Percentiles rank a stretch among this genome's conserved stretches.
Conservation (phyloP, 2,888 invertebrate species). For the Disparrhopalites patrizii region DNA sequence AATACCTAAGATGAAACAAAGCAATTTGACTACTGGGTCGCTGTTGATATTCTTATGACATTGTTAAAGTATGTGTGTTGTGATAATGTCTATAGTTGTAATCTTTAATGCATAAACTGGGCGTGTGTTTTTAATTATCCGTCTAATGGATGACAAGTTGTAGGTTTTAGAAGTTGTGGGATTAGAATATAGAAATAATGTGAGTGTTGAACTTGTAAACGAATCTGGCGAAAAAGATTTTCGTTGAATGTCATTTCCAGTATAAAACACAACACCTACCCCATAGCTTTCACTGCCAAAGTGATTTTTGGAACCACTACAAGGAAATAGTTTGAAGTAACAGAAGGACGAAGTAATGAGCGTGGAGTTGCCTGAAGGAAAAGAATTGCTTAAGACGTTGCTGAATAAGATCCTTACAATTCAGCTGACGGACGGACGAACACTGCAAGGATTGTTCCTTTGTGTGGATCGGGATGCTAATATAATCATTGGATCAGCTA, state of each 20-base stretch:
- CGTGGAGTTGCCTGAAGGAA: conserved; percentile 30
- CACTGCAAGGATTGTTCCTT: conserved; percentile 44
- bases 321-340: neutral
- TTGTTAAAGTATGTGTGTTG: too few species aligned
- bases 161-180: neutral
- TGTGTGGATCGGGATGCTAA: conserved; percentile 48
- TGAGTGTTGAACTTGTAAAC: neutral
- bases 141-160: too few species aligned
- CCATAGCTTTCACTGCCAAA: too few species aligned
- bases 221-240: neutral
- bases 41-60: too few species aligned
- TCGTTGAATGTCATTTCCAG: neutral
- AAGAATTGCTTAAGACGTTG: conserved; percentile 40
- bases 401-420: conserved; percentile 46
- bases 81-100: too few species aligned
- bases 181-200: neutral
- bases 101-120: too few species aligned
- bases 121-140: too few species aligned
- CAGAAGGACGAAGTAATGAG: conserved; percentile 20
- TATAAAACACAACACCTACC: too few species aligned
- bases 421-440: conserved; percentile 46
- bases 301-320: too few species aligned
- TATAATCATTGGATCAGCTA: conserved; percentile 46
- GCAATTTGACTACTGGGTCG: too few species aligned
- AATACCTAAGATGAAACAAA: too few species aligned